These are phyloP conservation scores for Lemur catta DNA, from an alignment of 2,797 vertebrate genomes.

Conservation along the genomic window DNA sequence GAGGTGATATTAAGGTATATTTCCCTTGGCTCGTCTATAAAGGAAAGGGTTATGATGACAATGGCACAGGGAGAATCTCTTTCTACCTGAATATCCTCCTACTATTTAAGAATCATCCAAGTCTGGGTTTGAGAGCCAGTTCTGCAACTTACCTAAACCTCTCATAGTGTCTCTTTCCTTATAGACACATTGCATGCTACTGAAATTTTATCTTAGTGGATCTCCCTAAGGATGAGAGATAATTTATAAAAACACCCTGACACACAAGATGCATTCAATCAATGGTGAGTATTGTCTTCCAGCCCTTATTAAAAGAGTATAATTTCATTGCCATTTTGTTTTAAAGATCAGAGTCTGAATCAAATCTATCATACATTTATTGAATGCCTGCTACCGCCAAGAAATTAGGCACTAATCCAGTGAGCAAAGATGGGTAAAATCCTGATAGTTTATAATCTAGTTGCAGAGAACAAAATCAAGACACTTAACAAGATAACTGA, in stretches of 20 bases:
- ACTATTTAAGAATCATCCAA: neutral
- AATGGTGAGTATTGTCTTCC: neutral
- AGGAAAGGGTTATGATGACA: neutral
- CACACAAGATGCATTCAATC: neutral
- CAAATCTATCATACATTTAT: neutral
- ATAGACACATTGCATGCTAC: neutral
- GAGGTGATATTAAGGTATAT: constrained; percentile 4
- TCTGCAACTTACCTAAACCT: neutral
- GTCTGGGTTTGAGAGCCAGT: neutral
- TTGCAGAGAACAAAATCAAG: neutral
- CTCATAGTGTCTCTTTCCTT: neutral
- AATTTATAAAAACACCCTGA: neutral
- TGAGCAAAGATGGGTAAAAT: neutral
- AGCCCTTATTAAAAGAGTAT: neutral
- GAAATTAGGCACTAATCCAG: neutral
- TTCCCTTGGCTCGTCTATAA: neutral
- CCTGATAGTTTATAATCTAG: neutral
- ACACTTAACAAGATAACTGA: neutral
- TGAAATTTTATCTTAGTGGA: neutral
- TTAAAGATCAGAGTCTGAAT: neutral
- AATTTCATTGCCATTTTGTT: neutral
- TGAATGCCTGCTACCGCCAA: neutral
- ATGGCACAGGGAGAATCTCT: neutral
- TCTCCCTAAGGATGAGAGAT: neutral
- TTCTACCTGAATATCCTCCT: neutral